Evolutionary conservation across 1,140 invertebrate genomes (phyloP).

Genomic region (Antheraea mylitta): DNA sequence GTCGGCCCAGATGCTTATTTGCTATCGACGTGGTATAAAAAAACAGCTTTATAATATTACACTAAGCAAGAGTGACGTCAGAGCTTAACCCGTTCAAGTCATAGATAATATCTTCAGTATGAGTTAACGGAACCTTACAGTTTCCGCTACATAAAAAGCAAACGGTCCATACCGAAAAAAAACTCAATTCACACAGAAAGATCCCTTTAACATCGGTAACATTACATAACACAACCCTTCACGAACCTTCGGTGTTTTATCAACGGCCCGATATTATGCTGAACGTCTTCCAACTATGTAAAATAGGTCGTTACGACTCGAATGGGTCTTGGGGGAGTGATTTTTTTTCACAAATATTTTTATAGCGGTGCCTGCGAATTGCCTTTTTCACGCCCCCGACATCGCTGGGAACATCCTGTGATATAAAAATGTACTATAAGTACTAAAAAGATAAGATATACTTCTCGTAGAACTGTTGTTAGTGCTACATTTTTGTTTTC

Average conservation of each 20-base stretch:
- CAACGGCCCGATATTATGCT: background rate
- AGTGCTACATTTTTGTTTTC: too few species aligned
- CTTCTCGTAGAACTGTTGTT: too few species aligned
- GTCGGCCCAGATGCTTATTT: too few species aligned
- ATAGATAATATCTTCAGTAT: too few species aligned
- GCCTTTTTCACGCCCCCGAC: background rate
- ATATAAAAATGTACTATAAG: background rate
- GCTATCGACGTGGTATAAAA: too few species aligned
- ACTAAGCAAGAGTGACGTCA: too few species aligned
- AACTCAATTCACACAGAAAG: background rate
- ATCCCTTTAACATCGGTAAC: background rate
- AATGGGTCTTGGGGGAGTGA: background rate
- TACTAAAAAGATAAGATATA: too few species aligned
- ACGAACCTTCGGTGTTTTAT: conserved; percentile 2
- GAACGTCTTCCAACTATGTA: background rate
- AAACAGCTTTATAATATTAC: too few species aligned
- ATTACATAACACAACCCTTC: background rate
- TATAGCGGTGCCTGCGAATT: background rate
- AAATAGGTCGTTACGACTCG: conserved; percentile 4
- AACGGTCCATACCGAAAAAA: background rate
- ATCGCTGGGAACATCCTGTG: background rate
- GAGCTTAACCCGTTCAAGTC: too few species aligned
- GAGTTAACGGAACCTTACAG: background rate
- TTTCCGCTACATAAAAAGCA: background rate
- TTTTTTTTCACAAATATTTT: conserved; percentile 6